Evolutionary conservation across 2,888 invertebrate genomes (phyloP), one percentile per base, ranked within the genome.

Genomic region (Aelia acuminata): DNA sequence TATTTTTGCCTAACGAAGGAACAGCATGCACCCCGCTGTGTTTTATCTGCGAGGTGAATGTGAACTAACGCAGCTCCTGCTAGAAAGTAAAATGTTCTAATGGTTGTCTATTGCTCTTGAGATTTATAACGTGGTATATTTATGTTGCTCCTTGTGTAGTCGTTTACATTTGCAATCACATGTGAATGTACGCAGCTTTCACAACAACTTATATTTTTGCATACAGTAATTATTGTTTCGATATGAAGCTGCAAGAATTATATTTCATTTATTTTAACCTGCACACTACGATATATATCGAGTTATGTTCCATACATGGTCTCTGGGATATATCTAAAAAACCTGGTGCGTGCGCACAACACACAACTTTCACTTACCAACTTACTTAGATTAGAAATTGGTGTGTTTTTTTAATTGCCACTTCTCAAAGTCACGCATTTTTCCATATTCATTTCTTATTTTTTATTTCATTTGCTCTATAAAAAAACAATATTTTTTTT

Each of bases 51-150:
- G 18, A 31, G 31, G 63, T 70, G 63, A 35, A 70, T 35, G 31
- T 70, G 63, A 31, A 35, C 31, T 18, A 35, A 35, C 5, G 31
- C 63, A 35, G 35, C 63, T 70, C 63, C 63, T 35, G 63, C 31
- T 31, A 70, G 63, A 70, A 70, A 70, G 63, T 70, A 35, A 70
- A 70, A 18, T 70, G 63, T 70, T 70, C 35, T 70, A 70, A 70
- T 70, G 63, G 63, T 70, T 70, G 57, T 70, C 63, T 63, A 63
- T 63, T 63, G 63, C 63, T 15, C 63, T 31, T 18, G 13, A 70
- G 63, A 70, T 70, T 70, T 70, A 70, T 35, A 18, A 1, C 35
- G 63, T 70, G 31, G 63, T 35, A 70, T 70, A 70, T 70, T 70
- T 70, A 70, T 70, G 63, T 70, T 18, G 18, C 20, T 26, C 26